phyloP scores from a whole-genome alignment of 2,888 invertebrate species.

The Ophioninae sp. region DNA sequence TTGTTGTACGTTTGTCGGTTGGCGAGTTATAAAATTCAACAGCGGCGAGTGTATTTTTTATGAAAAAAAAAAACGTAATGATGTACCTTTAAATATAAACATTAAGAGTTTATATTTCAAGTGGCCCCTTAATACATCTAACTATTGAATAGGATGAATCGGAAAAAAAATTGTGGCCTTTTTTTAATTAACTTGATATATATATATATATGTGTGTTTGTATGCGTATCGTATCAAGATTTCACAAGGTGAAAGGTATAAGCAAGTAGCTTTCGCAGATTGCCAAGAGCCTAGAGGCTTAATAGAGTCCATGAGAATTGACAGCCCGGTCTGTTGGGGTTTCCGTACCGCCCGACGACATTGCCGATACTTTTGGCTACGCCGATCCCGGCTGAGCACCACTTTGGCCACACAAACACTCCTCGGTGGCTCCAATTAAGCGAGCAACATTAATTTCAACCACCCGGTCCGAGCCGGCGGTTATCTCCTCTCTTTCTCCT shows the following conservation, averaged over 20 bases:
- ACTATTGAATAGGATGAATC: too few relatives aligned
- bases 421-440: slow-evolving; percentile 80
- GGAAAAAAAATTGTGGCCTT: background rate
- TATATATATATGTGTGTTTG: background rate
- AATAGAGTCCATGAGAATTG: slow-evolving; percentile 45
- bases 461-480: slow-evolving; percentile 77
- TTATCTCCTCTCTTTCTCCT: slow-evolving; percentile 69
- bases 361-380: slow-evolving; percentile 37
- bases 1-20: too few relatives aligned
- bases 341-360: slow-evolving; percentile 22
- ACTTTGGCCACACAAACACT: slow-evolving; percentile 78
- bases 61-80: too few relatives aligned
- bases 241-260: slow-evolving; percentile 57
- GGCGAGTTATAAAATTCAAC: too few relatives aligned
- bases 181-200: background rate
- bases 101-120: too few relatives aligned
- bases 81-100: too few relatives aligned
- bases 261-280: slow-evolving; percentile 36
- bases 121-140: too few relatives aligned
- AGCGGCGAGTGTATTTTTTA: too few relatives aligned
- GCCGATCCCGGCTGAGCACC: slow-evolving; percentile 74
- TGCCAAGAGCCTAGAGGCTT: slow-evolving; percentile 47
- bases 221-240: slow-evolving; percentile 1
- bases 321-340: slow-evolving; percentile 29
- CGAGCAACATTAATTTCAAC: slow-evolving; percentile 81